Conservation (phyloP, 2,797 vertebrate species). For the Gorsachius magnificus region DNA sequence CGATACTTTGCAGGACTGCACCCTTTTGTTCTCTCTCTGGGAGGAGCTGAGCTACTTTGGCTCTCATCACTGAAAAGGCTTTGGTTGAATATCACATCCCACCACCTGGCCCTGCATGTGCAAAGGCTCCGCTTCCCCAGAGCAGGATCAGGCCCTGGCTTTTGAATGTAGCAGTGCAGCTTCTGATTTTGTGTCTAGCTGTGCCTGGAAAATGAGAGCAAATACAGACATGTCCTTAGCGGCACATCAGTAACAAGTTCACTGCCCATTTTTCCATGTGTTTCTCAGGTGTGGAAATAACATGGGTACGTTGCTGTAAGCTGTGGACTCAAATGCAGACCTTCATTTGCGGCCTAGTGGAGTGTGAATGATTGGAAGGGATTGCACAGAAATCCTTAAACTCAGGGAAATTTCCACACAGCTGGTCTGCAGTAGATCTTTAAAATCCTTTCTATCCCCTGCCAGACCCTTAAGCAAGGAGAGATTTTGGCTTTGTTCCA, state of each 20-base stretch:
- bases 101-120: neutral
- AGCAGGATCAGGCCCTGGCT: neutral
- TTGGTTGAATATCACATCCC: neutral
- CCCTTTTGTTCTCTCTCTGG: neutral
- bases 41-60: neutral
- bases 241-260: rapidly evolving
- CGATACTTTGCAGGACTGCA: neutral
- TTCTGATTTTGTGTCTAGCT: neutral
- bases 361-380: neutral
- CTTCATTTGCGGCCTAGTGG: neutral
- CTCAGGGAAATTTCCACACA: neutral
- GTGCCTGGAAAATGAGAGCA: neutral
- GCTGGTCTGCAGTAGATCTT: neutral
- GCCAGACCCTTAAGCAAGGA: neutral
- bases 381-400: neutral
- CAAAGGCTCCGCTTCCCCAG: neutral
- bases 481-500: neutral
- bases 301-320: neutral
- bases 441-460: neutral
- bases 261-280: neutral
- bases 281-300: neutral
- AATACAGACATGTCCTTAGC: neutral
- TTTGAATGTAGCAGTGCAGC: rapidly evolving
- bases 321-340: neutral
- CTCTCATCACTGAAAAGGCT: neutral